phyloP scores from a whole-genome alignment of 1,140 invertebrate species.

The Drosophila equinoxialis region DNA sequence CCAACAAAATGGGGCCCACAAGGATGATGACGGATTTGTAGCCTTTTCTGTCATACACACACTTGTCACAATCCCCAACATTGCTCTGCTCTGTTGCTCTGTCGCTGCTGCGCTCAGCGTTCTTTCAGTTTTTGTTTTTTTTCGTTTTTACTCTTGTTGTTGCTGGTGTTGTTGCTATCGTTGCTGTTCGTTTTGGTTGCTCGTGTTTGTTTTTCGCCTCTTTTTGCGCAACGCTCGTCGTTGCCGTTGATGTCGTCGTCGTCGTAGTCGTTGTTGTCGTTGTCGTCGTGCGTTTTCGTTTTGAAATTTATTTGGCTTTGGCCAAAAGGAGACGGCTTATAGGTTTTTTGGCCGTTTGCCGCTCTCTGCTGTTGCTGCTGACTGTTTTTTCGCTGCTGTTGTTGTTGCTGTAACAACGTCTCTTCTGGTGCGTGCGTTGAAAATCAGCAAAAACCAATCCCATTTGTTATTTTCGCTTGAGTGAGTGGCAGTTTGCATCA shows the following conservation, averaged over 20 bases:
- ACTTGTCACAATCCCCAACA: conserved; percentile 67
- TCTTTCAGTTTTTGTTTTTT: conserved; percentile 26
- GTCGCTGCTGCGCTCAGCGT: conserved; percentile 28
- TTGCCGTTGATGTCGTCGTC: conserved; percentile 17
- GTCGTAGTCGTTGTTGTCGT: conserved; percentile 35
- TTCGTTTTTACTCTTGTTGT: conserved; percentile 18
- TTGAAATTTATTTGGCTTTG: conserved; percentile 83
- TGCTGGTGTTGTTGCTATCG: conserved; percentile 22
- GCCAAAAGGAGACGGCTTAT: conserved; percentile 83
- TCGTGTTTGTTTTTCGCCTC: conserved; percentile 57
- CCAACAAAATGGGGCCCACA: conserved; percentile 48
- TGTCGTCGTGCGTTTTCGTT: conserved; percentile 60
- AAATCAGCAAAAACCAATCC: conserved; percentile 83
- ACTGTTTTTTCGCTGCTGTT: conserved; percentile 26
- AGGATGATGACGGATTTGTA: conserved; percentile 82
- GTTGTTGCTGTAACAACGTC: conserved; percentile 5
- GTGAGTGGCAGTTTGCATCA: conserved; percentile 83
- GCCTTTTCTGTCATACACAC: conserved; percentile 82
- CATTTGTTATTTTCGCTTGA: conserved; percentile 83
- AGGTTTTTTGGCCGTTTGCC: conserved; percentile 57
- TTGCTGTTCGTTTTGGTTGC: background rate
- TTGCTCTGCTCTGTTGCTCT: conserved; percentile 29
- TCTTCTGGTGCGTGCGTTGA: conserved; percentile 64
- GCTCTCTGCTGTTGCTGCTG: conserved; percentile 44
- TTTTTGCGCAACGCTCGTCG: conserved; percentile 69